Conservation (phyloP, 2,113 vertebrate genomes). For the Phasianus colchicus region DNA sequence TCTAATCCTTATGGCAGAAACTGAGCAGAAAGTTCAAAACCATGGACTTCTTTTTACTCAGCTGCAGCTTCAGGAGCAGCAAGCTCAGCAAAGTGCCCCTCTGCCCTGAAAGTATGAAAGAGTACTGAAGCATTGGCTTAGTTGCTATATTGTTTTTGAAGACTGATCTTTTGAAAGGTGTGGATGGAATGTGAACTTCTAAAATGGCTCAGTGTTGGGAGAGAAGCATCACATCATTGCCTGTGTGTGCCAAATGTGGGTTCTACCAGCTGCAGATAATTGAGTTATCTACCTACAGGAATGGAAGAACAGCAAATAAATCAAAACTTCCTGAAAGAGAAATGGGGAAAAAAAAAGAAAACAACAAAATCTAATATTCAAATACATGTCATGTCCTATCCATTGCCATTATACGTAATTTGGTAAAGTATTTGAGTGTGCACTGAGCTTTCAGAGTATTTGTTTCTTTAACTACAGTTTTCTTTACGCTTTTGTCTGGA, state of each 20-base stretch:
- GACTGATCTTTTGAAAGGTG: background rate
- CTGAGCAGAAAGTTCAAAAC: background rate
- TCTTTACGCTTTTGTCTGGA: background rate
- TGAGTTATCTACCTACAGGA: background rate
- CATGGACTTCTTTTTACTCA: background rate
- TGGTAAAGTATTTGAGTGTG: background rate
- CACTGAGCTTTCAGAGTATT: background rate
- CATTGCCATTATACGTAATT: background rate
- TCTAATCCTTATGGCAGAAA: background rate
- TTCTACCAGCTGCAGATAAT: background rate
- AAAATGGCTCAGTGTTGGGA: background rate
- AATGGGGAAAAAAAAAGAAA: background rate
- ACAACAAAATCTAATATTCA: background rate
- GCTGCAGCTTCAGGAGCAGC: background rate
- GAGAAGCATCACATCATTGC: background rate
- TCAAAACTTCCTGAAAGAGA: background rate
- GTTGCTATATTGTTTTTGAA: background rate
- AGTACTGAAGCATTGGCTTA: background rate
- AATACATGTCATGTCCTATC: background rate
- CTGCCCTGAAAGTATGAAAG: background rate
- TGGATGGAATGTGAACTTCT: background rate
- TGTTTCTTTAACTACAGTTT: background rate
- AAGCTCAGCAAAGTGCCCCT: background rate
- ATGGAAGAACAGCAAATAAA: background rate
- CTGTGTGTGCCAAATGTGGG: background rate